Evolutionary conservation across 2,113 vertebrate genomes (phyloP).

Genomic region (Pelvicachromis taeniatus): DNA sequence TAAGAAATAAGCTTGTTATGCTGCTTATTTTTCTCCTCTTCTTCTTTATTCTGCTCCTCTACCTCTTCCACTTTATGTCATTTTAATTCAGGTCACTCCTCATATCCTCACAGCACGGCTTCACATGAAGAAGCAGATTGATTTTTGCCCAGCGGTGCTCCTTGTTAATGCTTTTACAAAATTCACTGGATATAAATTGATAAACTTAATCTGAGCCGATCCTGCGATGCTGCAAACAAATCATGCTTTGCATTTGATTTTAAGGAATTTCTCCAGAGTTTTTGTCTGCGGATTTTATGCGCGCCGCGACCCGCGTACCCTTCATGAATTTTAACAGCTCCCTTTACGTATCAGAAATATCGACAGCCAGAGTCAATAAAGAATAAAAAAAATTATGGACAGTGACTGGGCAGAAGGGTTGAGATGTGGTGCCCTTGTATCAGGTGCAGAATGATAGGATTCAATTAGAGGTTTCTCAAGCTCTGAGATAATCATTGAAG

Average conservation of each 20-base stretch:
- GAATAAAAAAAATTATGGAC: conserved; percentile 41
- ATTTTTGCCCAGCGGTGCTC: not conserved
- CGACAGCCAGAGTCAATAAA: conserved; percentile 34
- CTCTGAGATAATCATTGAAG: conserved; percentile 25
- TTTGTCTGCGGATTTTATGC: not conserved
- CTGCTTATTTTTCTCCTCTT: not conserved
- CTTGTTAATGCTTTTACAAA: not conserved
- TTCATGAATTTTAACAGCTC: not conserved
- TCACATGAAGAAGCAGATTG: not conserved
- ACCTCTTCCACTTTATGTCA: not conserved
- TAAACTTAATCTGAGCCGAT: not conserved
- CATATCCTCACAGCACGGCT: not conserved
- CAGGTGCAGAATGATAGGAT: conserved; percentile 26
- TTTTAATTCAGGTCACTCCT: conserved; percentile 10
- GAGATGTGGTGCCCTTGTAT: not conserved
- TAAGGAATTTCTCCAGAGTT: not conserved
- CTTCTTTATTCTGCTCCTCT: not conserved
- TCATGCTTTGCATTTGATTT: not conserved
- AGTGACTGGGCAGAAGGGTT: not conserved
- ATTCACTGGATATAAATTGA: not conserved
- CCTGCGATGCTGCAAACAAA: not conserved
- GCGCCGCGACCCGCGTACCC: accelerated
- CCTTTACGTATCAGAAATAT: conserved; percentile 27
- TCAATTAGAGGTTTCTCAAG: conserved; percentile 36
- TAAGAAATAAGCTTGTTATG: not conserved